These are phyloP conservation scores for Catonia carolina DNA, from an alignment of 2,888 invertebrate species.

Conservation along the genomic window DNA sequence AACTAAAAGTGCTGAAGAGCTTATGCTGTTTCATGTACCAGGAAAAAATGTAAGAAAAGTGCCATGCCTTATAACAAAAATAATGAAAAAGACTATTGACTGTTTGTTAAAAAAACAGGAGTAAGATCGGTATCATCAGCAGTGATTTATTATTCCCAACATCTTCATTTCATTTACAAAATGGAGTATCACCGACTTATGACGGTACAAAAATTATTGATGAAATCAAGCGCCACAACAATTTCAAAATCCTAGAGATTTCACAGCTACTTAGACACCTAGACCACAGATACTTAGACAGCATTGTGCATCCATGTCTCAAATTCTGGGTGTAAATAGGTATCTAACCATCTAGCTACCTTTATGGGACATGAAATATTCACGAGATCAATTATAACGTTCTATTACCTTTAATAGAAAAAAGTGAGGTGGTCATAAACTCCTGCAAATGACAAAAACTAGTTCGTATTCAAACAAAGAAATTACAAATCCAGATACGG, in stretches of 20 bases:
- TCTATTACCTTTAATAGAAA: no score
- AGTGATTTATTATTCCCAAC: neutral
- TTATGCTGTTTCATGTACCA: slow-evolving; percentile 13
- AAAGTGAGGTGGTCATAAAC: no score
- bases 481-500: no score
- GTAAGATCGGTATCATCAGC: neutral
- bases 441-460: no score
- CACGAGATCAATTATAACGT: no score
- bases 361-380: slow-evolving; percentile 8
- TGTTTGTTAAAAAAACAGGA: slow-evolving; percentile 2
- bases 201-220: slow-evolving; percentile 1
- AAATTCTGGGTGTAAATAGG: slow-evolving; percentile 5
- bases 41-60: slow-evolving; percentile 15
- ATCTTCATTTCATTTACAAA: neutral
- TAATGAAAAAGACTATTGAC: slow-evolving; percentile 3
- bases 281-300: slow-evolving; percentile 1
- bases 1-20: neutral
- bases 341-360: neutral
- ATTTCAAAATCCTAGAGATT: slow-evolving; percentile 5
- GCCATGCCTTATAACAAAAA: slow-evolving; percentile 3
- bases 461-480: no score
- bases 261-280: no score
- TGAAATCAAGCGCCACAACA: neutral
- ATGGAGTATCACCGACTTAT: neutral
- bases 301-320: slow-evolving; percentile 2